Evolutionary conservation across 1,140 invertebrate species (phyloP).

Genomic region (Pogonognathellus flavescens): DNA sequence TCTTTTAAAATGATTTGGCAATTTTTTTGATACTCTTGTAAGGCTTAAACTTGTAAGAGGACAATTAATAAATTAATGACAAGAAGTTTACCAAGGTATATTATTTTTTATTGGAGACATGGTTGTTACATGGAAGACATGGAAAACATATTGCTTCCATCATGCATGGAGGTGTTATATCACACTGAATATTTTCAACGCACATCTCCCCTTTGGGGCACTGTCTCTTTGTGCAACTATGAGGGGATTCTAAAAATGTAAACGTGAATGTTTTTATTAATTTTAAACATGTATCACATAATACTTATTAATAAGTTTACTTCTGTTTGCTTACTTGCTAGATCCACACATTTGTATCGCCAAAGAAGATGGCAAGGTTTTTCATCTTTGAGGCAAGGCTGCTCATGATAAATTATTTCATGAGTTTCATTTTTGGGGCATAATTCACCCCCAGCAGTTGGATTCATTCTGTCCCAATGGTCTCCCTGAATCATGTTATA

Average conservation of each 20-base stretch:
- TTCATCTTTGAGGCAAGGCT: not conserved
- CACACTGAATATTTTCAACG: not conserved
- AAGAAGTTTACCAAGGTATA: too few relatives aligned
- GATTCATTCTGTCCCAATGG: slow-evolving; percentile 37
- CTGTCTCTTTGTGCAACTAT: not conserved
- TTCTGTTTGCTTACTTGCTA: not conserved
- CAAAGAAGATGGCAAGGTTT: not conserved
- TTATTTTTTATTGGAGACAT: too few relatives aligned
- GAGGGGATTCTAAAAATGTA: slow-evolving; percentile 1
- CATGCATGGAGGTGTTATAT: not conserved
- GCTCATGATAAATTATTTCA: not conserved
- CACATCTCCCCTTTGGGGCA: not conserved
- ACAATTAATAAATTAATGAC: too few relatives aligned
- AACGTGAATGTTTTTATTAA: too few relatives aligned
- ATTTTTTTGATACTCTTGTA: too few relatives aligned
- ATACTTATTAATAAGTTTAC: too few relatives aligned
- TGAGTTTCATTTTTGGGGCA: slow-evolving; percentile 52
- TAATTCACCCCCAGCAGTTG: slow-evolving; percentile 45
- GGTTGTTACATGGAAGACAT: not conserved
- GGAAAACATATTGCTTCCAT: not conserved
- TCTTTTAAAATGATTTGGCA: too few relatives aligned
- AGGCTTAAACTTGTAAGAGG: too few relatives aligned
- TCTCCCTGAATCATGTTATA: slow-evolving; percentile 13
- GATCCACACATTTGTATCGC: not conserved
- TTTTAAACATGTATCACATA: too few relatives aligned